Evolutionary conservation across 2,113 vertebrate species (phyloP).

Genomic region (Sula dactylatra): DNA sequence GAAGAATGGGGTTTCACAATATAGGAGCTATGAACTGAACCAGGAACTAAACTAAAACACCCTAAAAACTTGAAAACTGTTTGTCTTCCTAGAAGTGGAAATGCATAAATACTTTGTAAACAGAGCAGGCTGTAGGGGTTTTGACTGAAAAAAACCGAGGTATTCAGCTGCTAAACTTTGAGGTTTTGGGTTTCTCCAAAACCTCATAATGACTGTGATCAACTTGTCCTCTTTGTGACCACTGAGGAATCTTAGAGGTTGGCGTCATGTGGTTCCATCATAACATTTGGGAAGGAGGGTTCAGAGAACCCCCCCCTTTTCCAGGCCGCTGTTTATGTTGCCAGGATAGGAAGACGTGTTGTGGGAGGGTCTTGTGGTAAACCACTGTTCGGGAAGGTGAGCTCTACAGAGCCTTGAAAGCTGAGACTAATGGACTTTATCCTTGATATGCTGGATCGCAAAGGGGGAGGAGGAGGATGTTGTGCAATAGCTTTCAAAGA

Average conservation of each 20-base stretch:
- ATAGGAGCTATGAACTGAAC: neutral
- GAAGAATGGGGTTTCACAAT: constrained; percentile 2
- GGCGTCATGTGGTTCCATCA: neutral
- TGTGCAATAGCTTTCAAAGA: neutral
- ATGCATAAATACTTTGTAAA: neutral
- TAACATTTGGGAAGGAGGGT: neutral
- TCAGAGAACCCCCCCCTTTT: neutral
- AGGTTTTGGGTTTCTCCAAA: neutral
- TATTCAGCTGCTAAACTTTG: neutral
- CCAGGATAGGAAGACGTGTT: neutral
- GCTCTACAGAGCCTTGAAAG: neutral
- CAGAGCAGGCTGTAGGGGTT: neutral
- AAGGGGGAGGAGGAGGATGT: neutral
- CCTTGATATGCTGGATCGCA: neutral
- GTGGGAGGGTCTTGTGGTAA: neutral
- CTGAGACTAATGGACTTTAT: neutral
- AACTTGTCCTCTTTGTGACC: neutral
- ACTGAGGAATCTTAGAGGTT: neutral
- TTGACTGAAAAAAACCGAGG: neutral
- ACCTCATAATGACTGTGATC: neutral
- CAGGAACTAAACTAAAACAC: neutral
- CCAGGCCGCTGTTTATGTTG: neutral
- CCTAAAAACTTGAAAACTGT: neutral
- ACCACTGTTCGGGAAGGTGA: neutral
- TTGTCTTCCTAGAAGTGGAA: neutral